Percentiles rank a stretch among this genome's conserved stretches.
Conservation (phyloP, 2,797 vertebrate genomes). For the Sebastes cheni region DNA sequence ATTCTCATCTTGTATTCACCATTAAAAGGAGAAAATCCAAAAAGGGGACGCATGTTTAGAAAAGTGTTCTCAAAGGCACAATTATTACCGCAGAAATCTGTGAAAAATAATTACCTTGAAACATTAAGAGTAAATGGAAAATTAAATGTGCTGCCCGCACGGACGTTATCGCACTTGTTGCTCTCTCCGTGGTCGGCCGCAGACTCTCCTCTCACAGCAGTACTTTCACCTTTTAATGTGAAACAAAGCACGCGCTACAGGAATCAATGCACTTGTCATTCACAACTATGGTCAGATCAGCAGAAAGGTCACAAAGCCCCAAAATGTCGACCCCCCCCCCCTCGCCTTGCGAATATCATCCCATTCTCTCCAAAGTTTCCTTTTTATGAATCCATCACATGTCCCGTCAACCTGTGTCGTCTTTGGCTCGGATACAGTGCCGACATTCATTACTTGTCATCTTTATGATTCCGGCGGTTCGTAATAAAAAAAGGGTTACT, state of each 20-base stretch:
- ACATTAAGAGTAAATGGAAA: not conserved
- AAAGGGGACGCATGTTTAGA: not conserved
- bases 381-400: constrained; percentile 28
- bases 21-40: not conserved
- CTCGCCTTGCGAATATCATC: not conserved
- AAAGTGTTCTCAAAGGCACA: not conserved
- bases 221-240: constrained; percentile 58
- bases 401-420: constrained; percentile 13
- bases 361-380: not conserved
- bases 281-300: constrained; percentile 69
- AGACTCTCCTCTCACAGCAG: constrained; percentile 15
- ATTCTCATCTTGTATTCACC: constrained; percentile 6
- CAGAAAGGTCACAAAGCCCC: constrained; percentile 73
- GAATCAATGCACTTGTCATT: constrained; percentile 77
- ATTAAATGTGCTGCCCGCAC: not conserved
- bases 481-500: constrained; percentile 43
- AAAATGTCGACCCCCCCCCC: constrained; percentile 44
- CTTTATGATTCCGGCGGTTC: constrained; percentile 10
- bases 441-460: constrained; percentile 32
- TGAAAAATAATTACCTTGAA: not conserved
- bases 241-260: constrained; percentile 44
- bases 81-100: not conserved
- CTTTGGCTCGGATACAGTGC: constrained; percentile 6
- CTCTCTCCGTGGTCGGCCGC: not conserved
- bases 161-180: not conserved